Evolutionary conservation across 2,888 invertebrate species (phyloP).

Genomic region (Furcula furcula): DNA sequence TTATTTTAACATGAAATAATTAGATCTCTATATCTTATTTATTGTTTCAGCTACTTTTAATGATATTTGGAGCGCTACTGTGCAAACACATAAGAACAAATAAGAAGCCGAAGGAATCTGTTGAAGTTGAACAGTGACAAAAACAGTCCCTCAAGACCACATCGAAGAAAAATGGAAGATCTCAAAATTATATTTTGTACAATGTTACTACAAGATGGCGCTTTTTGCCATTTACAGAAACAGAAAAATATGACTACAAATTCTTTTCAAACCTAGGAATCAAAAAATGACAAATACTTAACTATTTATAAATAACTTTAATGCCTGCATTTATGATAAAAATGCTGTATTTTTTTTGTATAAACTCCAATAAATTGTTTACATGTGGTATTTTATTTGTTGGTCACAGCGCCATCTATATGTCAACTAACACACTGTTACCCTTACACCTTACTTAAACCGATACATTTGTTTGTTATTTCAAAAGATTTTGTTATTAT

Average conservation of each 20-base stretch:
- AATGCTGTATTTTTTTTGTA: neutral
- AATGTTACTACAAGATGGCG: constrained; percentile 18
- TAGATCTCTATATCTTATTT: too few relatives aligned
- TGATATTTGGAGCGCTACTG: constrained; percentile 16
- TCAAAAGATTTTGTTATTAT: too few relatives aligned
- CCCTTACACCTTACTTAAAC: too few relatives aligned
- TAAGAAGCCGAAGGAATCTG: neutral
- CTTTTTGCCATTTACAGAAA: neutral
- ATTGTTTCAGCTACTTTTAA: constrained; percentile 18
- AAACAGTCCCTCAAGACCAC: neutral
- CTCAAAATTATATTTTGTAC: constrained; percentile 15
- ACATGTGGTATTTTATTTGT: neutral
- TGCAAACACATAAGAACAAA: neutral
- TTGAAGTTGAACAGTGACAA: neutral
- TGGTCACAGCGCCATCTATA: too few relatives aligned
- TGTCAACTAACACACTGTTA: too few relatives aligned
- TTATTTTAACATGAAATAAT: too few relatives aligned
- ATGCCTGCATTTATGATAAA: neutral
- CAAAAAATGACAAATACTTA: too few relatives aligned
- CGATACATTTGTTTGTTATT: too few relatives aligned
- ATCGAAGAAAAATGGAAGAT: constrained; percentile 9
- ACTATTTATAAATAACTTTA: neutral
- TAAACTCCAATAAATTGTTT: neutral
- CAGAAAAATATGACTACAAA: too few relatives aligned
- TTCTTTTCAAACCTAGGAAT: too few relatives aligned